Evolutionary conservation across 92 coral and sea anemone species (phyloP), one percentile per base, ranked within the genome.

Genomic region (Zoanthus sansibaricus): DNA sequence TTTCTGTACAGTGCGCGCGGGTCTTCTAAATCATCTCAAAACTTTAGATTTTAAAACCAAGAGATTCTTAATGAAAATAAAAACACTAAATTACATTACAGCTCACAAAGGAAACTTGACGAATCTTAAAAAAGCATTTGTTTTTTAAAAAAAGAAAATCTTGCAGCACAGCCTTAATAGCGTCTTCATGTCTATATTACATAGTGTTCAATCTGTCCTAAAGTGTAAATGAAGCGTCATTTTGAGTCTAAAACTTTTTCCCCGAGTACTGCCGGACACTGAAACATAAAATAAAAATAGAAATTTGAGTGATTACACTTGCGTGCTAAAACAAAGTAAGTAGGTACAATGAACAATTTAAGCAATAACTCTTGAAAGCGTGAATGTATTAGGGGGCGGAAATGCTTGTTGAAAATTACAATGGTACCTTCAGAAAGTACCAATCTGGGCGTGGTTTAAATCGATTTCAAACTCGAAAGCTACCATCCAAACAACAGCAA

Each of bases 261-360:
- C 99, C 99, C 3, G 99, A 97, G 84, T 90, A 97, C 89, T 93
- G 97, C 54, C 96, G 92, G 46, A 97, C 99, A 82, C 99, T 97
- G 90, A 15, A 83, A 77, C 58, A n/a, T 62, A 79, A 76, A 11
- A 49, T 70, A 46, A 80, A 11, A 20, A 25, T 0, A 25, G 7
- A 17, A 61, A 70, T 59, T 15, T 42, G 61, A 56, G 47, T 33
- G 1, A 0, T 37, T 33, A 18, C 33, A 37, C n/a, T 1, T 71
- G 16, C 9, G 13, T 30, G 44, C 8, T 32, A 7, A 20, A 32
- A 32, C 44, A 1, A 1, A 37, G 42, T 37, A 1, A 37, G 4
- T 37, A 37, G 42, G 42, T 37, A 37, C 42, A 37, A 37, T 37
- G 42, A 2, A 2, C 3, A 37, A 37, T 37, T 37, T 37, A 37